Percentiles rank a stretch among this genome's conserved stretches.
Conservation (phyloP, 2,113 vertebrate genomes). For the Agapornis roseicollis region DNA sequence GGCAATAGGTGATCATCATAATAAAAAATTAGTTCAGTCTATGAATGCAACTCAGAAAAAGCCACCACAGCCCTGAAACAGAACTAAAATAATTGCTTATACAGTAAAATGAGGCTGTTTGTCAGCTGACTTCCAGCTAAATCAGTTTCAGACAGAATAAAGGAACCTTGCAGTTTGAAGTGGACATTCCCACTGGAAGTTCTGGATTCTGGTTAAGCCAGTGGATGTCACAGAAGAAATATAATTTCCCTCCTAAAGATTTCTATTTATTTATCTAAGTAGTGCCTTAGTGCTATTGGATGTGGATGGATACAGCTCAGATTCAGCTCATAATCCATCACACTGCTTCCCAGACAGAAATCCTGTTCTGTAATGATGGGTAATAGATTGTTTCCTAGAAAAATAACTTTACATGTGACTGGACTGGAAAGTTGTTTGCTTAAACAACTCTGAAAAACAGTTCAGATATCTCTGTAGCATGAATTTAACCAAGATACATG, state of each 20-base stretch:
- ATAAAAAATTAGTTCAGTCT: not conserved
- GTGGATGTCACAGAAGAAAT: not conserved
- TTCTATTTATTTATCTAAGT: not conserved
- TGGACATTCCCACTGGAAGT: not conserved
- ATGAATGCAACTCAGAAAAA: not conserved
- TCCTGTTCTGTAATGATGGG: not conserved
- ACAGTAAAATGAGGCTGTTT: not conserved
- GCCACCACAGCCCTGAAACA: not conserved
- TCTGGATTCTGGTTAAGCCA: not conserved
- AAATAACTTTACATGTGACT: not conserved
- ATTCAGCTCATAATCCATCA: not conserved
- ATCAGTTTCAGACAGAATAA: not conserved
- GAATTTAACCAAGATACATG: not conserved
- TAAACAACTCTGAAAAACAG: not conserved
- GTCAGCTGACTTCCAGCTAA: not conserved
- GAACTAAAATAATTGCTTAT: not conserved
- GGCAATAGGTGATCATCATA: not conserved
- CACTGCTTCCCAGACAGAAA: not conserved
- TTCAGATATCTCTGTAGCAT: not conserved
- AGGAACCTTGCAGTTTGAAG: not conserved
- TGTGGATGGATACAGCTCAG: not conserved
- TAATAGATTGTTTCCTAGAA: not conserved
- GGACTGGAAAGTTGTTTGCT: not conserved
- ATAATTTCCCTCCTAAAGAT: not conserved
- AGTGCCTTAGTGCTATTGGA: not conserved